These are phyloP conservation scores for Bucorvus abyssinicus DNA, from an alignment of 2,797 vertebrate species.

Conservation along the genomic window DNA sequence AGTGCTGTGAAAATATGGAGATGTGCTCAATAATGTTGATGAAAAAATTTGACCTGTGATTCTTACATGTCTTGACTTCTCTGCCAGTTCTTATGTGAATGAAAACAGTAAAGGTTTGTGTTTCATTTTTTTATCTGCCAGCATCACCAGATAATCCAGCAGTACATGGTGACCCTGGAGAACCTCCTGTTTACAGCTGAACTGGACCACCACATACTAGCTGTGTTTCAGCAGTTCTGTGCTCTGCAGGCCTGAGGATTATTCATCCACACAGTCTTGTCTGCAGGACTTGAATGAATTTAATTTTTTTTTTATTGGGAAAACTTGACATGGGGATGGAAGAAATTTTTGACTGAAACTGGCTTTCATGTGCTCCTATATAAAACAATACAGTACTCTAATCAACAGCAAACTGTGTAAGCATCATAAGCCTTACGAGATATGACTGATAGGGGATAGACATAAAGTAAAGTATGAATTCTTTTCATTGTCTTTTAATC, in stretches of 20 bases:
- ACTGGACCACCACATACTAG: slow-evolving; percentile 95
- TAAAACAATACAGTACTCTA: slow-evolving; percentile 38
- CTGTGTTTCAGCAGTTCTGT: slow-evolving; percentile 98
- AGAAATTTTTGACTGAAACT: slow-evolving; percentile 50
- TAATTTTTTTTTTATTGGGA: slow-evolving; percentile 3
- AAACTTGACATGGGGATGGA: slow-evolving; percentile 52
- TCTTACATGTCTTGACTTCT: not conserved
- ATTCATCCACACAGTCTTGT: not conserved
- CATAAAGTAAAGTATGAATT: slow-evolving; percentile 47
- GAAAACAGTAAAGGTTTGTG: not conserved
- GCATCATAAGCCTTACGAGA: slow-evolving; percentile 58
- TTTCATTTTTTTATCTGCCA: slow-evolving; percentile 54
- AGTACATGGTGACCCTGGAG: slow-evolving; percentile 98
- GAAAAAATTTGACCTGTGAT: not conserved
- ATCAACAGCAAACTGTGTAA: slow-evolving; percentile 43
- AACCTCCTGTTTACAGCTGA: slow-evolving; percentile 98
- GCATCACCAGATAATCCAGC: slow-evolving; percentile 97
- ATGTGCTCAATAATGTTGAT: not conserved
- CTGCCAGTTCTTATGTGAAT: not conserved
- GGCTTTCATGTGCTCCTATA: slow-evolving; percentile 50
- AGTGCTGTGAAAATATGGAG: not conserved
- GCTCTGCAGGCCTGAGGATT: slow-evolving; percentile 88
- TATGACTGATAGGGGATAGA: slow-evolving; percentile 54
- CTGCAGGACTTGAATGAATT: slow-evolving; percentile 37
- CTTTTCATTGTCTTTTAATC: slow-evolving; percentile 68